Evolutionary conservation across 1,140 invertebrate genomes (phyloP).

Genomic region (Euschistus heros): DNA sequence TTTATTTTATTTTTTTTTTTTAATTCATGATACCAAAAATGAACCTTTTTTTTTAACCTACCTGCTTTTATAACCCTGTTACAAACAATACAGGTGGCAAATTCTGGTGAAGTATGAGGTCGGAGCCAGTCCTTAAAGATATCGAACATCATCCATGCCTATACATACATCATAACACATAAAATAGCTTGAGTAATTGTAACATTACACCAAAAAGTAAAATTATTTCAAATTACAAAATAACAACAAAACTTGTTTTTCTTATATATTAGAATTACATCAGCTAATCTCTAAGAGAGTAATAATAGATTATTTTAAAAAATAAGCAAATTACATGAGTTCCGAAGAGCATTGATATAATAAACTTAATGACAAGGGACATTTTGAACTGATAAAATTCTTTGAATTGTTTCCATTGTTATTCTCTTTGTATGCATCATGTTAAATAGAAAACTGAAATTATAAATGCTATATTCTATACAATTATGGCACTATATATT

Average conservation of each 20-base stretch:
- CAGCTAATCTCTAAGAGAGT: constrained; percentile 25
- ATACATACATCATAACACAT: not conserved
- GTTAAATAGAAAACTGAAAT: too few relatives aligned
- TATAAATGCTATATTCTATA: too few relatives aligned
- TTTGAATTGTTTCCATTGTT: too few relatives aligned
- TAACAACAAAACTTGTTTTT: not conserved
- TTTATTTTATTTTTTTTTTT: too few relatives aligned
- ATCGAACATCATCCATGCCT: constrained; percentile 30
- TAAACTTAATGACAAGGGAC: too few relatives aligned
- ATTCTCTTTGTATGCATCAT: too few relatives aligned
- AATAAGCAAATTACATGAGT: not conserved
- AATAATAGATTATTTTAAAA: not conserved
- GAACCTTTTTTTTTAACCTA: not conserved
- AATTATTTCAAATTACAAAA: not conserved
- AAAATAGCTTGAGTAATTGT: not conserved
- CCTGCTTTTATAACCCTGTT: constrained; percentile 32
- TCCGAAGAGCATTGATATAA: too few relatives aligned
- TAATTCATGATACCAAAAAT: too few relatives aligned
- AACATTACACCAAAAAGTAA: not conserved
- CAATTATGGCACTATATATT: too few relatives aligned
- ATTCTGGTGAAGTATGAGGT: constrained; percentile 29
- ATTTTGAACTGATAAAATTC: too few relatives aligned
- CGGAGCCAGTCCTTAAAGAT: constrained; percentile 32
- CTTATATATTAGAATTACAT: not conserved
- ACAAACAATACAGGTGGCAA: constrained; percentile 32